Evolutionary conservation across 2,888 invertebrate species (phyloP).

Genomic region (Leucozona laternaria): DNA sequence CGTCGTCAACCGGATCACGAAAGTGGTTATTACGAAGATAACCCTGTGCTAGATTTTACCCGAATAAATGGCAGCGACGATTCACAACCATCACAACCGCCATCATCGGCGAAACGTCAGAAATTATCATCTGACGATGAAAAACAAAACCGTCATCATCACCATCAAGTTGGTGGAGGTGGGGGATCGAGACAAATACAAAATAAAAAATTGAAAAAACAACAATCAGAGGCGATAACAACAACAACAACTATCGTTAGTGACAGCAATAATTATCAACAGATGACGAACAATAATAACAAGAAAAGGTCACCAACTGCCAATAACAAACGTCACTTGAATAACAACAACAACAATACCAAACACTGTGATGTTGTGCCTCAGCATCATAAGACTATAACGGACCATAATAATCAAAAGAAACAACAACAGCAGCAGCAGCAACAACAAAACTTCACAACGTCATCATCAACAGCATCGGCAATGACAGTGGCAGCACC

Average conservation of each 20-base stretch:
- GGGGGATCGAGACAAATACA: constrained; percentile 36
- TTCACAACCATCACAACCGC: constrained; percentile 32
- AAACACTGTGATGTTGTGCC: constrained; percentile 72
- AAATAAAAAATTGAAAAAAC: constrained; percentile 63
- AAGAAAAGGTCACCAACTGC: constrained; percentile 62
- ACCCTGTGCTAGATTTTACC: constrained; percentile 78
- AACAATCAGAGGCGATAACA: constrained; percentile 44
- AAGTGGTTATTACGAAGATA: constrained; percentile 93
- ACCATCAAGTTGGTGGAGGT: constrained; percentile 25
- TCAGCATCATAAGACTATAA: constrained; percentile 49
- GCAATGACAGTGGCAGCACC: constrained; percentile 43
- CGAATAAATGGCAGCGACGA: constrained; percentile 59
- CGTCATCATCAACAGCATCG: constrained; percentile 48
- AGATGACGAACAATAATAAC: constrained; percentile 38
- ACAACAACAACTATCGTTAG: constrained; percentile 9
- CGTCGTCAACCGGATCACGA: constrained; percentile 90
- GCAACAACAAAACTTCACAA: constrained; percentile 41
- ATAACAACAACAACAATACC: constrained; percentile 73
- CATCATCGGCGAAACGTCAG: constrained; percentile 75
- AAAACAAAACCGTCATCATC: constrained; percentile 43
- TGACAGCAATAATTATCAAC: constrained; percentile 52
- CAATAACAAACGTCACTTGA: constrained; percentile 72
- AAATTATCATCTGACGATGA: constrained; percentile 62
- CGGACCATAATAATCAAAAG: constrained; percentile 57
- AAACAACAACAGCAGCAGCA: constrained; percentile 56